These are phyloP conservation scores for Nothoprocta perdicaria DNA, from an alignment of 2,113 vertebrate species.

Conservation along the genomic window DNA sequence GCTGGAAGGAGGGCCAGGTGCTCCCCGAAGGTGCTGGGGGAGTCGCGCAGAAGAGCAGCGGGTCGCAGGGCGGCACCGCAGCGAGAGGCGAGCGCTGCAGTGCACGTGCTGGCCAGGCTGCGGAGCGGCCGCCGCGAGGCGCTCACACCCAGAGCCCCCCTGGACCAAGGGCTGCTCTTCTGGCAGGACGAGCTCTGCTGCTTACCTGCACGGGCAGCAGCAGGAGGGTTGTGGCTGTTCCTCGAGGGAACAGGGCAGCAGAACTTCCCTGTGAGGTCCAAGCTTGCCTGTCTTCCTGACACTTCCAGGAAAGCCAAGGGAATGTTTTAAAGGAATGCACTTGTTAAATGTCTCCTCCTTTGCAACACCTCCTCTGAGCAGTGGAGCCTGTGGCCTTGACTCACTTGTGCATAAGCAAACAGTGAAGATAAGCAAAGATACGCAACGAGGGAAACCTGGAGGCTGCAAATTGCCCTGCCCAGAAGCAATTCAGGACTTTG, in stretches of 20 bases:
- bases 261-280: background rate
- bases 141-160: background rate
- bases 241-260: background rate
- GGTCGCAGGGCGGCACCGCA: rapidly evolving
- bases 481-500: background rate
- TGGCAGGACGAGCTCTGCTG: background rate
- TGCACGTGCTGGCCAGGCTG: background rate
- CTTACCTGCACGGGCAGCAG: background rate
- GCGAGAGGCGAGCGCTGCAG: background rate
- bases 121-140: background rate
- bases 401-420: background rate
- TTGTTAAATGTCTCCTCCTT: background rate
- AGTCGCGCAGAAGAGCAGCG: rapidly evolving
- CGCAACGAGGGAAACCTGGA: background rate
- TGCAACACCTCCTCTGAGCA: background rate
- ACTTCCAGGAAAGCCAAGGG: background rate
- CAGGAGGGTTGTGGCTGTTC: background rate
- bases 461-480: slow-evolving; percentile 5
- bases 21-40: background rate
- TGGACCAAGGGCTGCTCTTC: background rate
- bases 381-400: background rate
- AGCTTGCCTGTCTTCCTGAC: background rate
- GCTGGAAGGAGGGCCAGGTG: background rate
- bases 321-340: background rate
- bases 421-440: background rate